Evolutionary conservation across 2,888 invertebrate genomes (phyloP), one percentile per base, ranked within the genome.

Genomic region (Periphyllus acericola): DNA sequence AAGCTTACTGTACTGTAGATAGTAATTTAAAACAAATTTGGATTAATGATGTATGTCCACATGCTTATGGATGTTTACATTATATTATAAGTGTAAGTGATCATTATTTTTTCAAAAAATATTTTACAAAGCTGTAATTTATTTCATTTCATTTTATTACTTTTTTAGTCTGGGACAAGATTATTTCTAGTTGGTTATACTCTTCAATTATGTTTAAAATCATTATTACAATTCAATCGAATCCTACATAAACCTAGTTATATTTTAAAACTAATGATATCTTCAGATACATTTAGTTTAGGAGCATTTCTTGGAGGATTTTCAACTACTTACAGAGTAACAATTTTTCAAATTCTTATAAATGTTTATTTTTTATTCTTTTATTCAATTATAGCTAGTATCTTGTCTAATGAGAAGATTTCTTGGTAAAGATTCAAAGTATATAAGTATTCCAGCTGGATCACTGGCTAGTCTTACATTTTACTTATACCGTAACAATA

Each of bases 401-500:
- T 94, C 94, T 76, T 96, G 96, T 91, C 90, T 93, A 52, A 91
- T 96, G 83, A 93, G 96, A 88, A 93, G 94, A 92, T 89, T 92
- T 1, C 93, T 93, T 21, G 93, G 94, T 52, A 93, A 92, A 90
- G 95, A 96, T 91, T 93, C 93, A 88, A 92, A 93, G 19, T 90
- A 92, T 25, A 93, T 94, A 91, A 95, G 95, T 0, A 91, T 95
- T 90, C 93, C 95, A 68, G 95, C 96, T 11, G 96, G 95, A 32
- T 92, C 95, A 86, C 90, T 95, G 29, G 95, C 95, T 9, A 95
- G 96, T 74, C 91, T 94, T 80, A 93, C 95, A 66, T 96, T 96
- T 92, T 92, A 93, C 46, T 94, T 94, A 90, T 96, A 95, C 92
- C 95, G 95, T 60, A 95, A 95, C 90, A 94, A 94, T 74, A 95